Conservation (phyloP, 1,140 invertebrate species). For the Euura lappo region DNA sequence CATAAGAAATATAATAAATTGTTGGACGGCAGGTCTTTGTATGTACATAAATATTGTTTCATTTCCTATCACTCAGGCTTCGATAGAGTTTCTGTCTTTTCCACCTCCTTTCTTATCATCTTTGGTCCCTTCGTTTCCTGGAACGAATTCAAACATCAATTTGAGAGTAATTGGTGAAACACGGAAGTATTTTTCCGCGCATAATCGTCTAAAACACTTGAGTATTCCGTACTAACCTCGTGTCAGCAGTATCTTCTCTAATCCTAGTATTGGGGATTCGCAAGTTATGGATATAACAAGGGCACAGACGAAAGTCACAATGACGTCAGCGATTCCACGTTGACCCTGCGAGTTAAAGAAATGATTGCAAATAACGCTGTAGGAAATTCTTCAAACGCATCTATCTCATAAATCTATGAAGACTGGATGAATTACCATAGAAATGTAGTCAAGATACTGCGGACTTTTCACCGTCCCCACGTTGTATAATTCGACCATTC, state of each 20-base stretch:
- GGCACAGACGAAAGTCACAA: conserved; percentile 68
- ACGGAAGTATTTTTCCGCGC: too few relatives aligned
- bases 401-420: conserved; percentile 11
- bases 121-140: conserved; percentile 23
- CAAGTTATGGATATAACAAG: conserved; percentile 69
- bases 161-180: too few relatives aligned
- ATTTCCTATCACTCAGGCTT: conserved; percentile 29
- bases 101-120: conserved; percentile 16
- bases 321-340: conserved; percentile 62
- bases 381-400: conserved; percentile 28
- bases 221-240: conserved; percentile 36
- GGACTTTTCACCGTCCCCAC: conserved; percentile 64
- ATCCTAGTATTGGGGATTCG: conserved; percentile 72
- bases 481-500: conserved; percentile 68
- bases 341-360: conserved; percentile 56
- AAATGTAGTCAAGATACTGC: conserved; percentile 56
- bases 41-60: conserved; percentile 25
- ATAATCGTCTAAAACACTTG: neutral
- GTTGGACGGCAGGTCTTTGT: conserved; percentile 26
- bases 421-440: conserved; percentile 53
- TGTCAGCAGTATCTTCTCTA: conserved; percentile 69
- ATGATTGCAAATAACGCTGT: conserved; percentile 18
- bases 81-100: conserved; percentile 36
- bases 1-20: conserved; percentile 14
- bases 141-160: neutral